phyloP scores from a whole-genome alignment of 2,888 invertebrate species.

The Scaptomyza caliginosa region DNA sequence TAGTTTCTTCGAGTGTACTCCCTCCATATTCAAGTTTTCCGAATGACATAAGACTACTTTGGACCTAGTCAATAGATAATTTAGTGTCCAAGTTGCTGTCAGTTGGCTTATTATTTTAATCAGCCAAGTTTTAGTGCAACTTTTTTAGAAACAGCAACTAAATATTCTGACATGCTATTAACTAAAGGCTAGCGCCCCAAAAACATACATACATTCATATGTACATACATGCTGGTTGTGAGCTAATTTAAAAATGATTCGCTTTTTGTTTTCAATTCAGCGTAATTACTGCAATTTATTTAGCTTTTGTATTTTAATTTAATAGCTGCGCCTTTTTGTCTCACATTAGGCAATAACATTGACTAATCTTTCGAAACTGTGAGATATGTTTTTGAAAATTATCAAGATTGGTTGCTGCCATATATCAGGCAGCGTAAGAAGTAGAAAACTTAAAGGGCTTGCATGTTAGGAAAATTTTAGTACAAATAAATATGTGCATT shows the following conservation, averaged over 20 bases:
- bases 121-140: too few relatives aligned
- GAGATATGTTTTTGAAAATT: too few relatives aligned
- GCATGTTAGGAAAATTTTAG: neutral
- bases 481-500: neutral
- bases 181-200: neutral
- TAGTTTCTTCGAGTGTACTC: too few relatives aligned
- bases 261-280: slow-evolving; percentile 63
- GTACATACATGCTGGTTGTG: slow-evolving; percentile 2
- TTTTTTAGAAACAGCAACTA: too few relatives aligned
- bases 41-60: too few relatives aligned
- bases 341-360: slow-evolving; percentile 9
- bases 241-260: slow-evolving; percentile 36
- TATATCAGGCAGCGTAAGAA: too few relatives aligned
- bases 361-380: neutral
- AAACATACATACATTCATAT: too few relatives aligned
- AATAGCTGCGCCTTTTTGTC: slow-evolving; percentile 29
- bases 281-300: slow-evolving; percentile 59
- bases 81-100: too few relatives aligned
- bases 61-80: neutral
- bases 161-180: neutral
- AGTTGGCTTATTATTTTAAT: too few relatives aligned
- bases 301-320: slow-evolving; percentile 64
- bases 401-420: too few relatives aligned
- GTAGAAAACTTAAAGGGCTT: neutral
- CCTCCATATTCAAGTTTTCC: too few relatives aligned